Base-by-base conservation (phyloP, 2,888 invertebrate genomes). In the Sericinus montela region DNA sequence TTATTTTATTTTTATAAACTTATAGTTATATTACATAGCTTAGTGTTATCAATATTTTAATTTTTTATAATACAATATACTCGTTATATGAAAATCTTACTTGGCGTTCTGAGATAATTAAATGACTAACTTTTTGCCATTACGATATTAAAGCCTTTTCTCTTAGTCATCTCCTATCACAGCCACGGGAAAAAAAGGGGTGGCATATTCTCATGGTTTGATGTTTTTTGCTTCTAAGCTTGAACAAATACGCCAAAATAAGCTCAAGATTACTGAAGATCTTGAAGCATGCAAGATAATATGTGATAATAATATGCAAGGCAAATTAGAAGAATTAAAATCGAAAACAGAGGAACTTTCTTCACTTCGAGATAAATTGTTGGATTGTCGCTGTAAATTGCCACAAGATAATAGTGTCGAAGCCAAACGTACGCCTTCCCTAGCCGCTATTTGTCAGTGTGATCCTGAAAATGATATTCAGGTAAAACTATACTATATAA, bases 361-460 rank as follows among this genome's bases (percentile, higher is more conserved):
- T 0, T 58, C 59, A 1, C 47, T 85, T 1, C 73, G 75, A 30
- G 69, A 75, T 7, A 61, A 63, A 54, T 73, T 71, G 0, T 51
- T 79, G 45, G 80, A 82, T 19, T 88, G 88, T 48, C 62, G 62
- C n/a, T 88, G 88, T 55, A 77, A 79, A 54, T 9, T 74, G 30
- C 88, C 88, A 0, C 60, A 72, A 0, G 79, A 86, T 25, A 68
- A 32, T 0, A 42, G 60, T 0, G 72, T 85, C 10, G 74, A 82
- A 56, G 86, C 65, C 10, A 82, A 77, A 57, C 72, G 88, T 0
- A 86, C 88, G 0, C 72, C 85, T 0, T 88, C 88, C 0, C 57
- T 87, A 0, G 87, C 77, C 1, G 85, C 78, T 0, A 46, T 82
- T 32, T 88, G 88, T 56, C 51, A 49, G n/a, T 88, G 88, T 52